Evolutionary conservation across 23 tunicate species (phyloP).

Genomic region (Trididemnum clinides): DNA sequence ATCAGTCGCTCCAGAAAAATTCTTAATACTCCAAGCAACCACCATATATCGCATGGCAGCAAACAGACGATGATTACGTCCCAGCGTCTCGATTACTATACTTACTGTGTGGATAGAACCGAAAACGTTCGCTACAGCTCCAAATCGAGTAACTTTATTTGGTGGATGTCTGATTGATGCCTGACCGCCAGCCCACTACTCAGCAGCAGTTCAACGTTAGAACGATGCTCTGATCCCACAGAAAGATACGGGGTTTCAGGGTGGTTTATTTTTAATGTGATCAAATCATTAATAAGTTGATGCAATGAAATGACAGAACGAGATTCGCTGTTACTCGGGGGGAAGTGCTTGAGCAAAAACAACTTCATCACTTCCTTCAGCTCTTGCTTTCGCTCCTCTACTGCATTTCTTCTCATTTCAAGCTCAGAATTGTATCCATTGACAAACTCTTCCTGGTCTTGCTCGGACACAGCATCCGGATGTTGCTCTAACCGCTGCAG

Average conservation of each 20-base stretch:
- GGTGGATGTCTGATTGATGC: neutral
- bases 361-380: neutral
- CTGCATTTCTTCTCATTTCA: neutral
- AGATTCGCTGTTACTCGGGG: neutral
- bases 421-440: neutral
- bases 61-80: too few relatives aligned
- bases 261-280: neutral
- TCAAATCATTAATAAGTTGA: slow-evolving; percentile 12
- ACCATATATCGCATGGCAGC: too few relatives aligned
- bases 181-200: neutral
- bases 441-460: neutral
- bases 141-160: slow-evolving; percentile 10
- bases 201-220: slow-evolving; percentile 21
- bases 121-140: too few relatives aligned
- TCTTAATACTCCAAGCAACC: too few relatives aligned
- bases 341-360: neutral
- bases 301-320: neutral
- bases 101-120: too few relatives aligned
- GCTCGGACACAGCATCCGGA: neutral
- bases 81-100: too few relatives aligned
- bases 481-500: neutral
- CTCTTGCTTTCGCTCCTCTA: neutral
- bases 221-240: slow-evolving; percentile 32
- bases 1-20: too few relatives aligned
- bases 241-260: slow-evolving; percentile 32